phyloP scores from a whole-genome alignment of 2,113 vertebrate genomes.

The Clarias gariepinus region DNA sequence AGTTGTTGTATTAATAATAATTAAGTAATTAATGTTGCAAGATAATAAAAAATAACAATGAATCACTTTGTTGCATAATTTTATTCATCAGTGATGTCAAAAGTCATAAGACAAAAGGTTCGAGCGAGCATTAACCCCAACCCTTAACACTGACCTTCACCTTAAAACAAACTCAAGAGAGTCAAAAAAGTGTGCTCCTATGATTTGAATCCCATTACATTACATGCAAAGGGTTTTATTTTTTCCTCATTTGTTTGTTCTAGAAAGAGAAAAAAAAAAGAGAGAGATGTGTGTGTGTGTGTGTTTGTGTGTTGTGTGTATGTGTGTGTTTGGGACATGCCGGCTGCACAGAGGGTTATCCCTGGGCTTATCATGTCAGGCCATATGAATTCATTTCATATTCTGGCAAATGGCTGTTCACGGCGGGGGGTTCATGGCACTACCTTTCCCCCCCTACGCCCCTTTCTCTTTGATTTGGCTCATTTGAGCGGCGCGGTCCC shows the following conservation, averaged over 20 bases:
- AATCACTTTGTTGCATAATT: neutral
- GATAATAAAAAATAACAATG: neutral
- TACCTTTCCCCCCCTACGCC: conserved; percentile 73
- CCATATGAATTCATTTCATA: conserved; percentile 78
- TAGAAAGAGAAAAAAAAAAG: neutral
- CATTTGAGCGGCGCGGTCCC: conserved; percentile 77
- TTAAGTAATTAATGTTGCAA: neutral
- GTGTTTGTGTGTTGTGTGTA: conserved; percentile 45
- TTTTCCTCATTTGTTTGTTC: neutral
- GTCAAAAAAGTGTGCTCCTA: neutral
- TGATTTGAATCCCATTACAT: conserved; percentile 22
- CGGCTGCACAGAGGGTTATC: conserved; percentile 65
- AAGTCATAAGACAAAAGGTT: neutral
- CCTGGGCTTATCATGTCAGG: conserved; percentile 74
- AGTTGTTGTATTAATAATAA: neutral
- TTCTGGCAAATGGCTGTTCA: conserved; percentile 76
- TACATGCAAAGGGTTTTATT: conserved; percentile 15
- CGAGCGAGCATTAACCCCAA: neutral
- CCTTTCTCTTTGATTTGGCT: conserved; percentile 80
- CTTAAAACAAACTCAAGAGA: neutral
- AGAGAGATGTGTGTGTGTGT: conserved; percentile 30
- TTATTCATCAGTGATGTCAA: neutral
- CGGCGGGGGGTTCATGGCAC: conserved; percentile 71
- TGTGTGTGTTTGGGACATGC: conserved; percentile 52
- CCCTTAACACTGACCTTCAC: neutral